Percentiles rank a stretch among this genome's conserved stretches.
These are phyloP conservation scores for Trisateles emortualis DNA, from an alignment of 2,888 invertebrate species.

Conservation along the genomic window DNA sequence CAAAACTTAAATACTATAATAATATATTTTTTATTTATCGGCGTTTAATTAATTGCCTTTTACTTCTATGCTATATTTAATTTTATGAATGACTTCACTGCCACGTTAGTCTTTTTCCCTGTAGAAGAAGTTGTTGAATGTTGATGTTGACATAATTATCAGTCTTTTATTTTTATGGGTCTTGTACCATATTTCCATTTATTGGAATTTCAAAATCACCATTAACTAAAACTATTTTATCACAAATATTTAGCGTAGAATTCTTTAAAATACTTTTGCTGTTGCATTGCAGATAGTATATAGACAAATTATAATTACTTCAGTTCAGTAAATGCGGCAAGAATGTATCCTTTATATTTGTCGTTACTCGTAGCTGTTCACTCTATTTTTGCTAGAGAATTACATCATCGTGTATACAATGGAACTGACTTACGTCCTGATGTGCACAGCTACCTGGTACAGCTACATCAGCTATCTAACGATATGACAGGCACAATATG, in stretches of 20 bases:
- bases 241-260: not conserved
- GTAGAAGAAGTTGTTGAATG: too few relatives aligned
- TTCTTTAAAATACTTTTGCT: not conserved
- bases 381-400: not conserved
- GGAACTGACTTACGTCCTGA: constrained; percentile 29
- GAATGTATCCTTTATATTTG: constrained; percentile 7
- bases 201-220: not conserved
- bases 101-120: too few relatives aligned
- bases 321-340: not conserved
- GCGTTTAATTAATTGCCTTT: too few relatives aligned
- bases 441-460: constrained; percentile 45
- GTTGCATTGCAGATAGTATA: not conserved
- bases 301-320: not conserved
- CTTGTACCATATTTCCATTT: too few relatives aligned
- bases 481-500: constrained; percentile 15
- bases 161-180: too few relatives aligned
- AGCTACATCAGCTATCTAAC: constrained; percentile 11
- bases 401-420: constrained; percentile 24
- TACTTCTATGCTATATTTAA: too few relatives aligned
- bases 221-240: not conserved
- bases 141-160: too few relatives aligned
- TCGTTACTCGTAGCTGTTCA: not conserved
- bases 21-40: too few relatives aligned
- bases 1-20: too few relatives aligned
- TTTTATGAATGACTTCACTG: too few relatives aligned